These are phyloP conservation scores for Macropis europaea DNA, from an alignment of 2,888 invertebrate genomes.

Conservation along the genomic window DNA sequence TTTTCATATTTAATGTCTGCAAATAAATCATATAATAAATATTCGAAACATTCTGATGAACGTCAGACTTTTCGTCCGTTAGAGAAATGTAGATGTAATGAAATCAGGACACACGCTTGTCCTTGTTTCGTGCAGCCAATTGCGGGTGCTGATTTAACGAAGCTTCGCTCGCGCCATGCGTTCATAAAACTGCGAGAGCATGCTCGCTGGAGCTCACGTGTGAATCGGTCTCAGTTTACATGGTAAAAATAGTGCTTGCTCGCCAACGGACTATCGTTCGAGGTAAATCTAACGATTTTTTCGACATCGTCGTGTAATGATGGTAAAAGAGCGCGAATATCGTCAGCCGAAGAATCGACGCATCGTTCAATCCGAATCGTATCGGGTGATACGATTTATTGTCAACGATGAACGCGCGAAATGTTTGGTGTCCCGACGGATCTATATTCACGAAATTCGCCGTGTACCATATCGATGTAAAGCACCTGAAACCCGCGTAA, in stretches of 20 bases:
- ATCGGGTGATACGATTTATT: constrained; percentile 37
- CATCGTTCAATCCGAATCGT: constrained; percentile 32
- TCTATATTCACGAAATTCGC: constrained; percentile 18
- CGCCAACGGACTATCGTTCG: constrained; percentile 47
- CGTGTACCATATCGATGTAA: constrained; percentile 16
- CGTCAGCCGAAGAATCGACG: background rate
- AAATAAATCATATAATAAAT: no score
- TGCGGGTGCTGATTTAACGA: constrained; percentile 34
- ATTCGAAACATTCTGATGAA: no score
- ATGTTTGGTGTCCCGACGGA: constrained; percentile 15
- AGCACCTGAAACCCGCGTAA: background rate
- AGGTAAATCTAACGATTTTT: constrained; percentile 75
- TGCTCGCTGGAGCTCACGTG: constrained; percentile 23
- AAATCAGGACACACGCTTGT: background rate
- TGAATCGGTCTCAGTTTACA: constrained; percentile 57
- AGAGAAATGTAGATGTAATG: background rate
- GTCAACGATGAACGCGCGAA: constrained; percentile 34
- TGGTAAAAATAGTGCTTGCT: constrained; percentile 59
- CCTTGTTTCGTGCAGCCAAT: constrained; percentile 8
- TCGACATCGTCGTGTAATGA: constrained; percentile 61
- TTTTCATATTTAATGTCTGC: background rate
- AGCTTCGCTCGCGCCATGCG: constrained; percentile 1
- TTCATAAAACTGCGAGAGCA: constrained; percentile 47
- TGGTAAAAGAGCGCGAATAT: constrained; percentile 34
- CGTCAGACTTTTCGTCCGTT: background rate